phyloP scores from a whole-genome alignment of 2,888 invertebrate species.

The Mycalesis mineus region DNA sequence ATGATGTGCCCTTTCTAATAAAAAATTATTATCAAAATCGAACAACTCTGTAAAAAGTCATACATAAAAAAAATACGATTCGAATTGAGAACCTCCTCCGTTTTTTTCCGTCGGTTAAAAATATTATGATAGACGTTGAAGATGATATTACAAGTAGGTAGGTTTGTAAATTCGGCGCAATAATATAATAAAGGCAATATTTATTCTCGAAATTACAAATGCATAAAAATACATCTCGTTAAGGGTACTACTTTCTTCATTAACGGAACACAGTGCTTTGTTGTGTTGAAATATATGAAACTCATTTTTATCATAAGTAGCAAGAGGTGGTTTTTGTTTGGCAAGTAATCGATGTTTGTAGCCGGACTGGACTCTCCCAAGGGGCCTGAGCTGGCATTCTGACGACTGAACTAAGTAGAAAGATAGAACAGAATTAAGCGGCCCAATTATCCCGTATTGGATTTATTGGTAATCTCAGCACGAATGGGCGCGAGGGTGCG shows the following conservation, averaged over 20 bases:
- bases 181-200: background rate
- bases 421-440: constrained; percentile 79
- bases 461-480: constrained; percentile 79
- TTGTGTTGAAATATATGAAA: constrained; percentile 46
- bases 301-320: constrained; percentile 46
- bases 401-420: constrained; percentile 79
- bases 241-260: constrained; percentile 62
- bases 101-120: too few relatives aligned
- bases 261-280: constrained; percentile 39
- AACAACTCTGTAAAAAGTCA: too few relatives aligned
- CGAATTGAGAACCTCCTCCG: too few relatives aligned
- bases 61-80: too few relatives aligned
- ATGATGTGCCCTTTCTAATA: too few relatives aligned
- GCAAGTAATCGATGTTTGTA: constrained; percentile 51
- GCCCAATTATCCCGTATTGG: constrained; percentile 79
- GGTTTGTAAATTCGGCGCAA: too few relatives aligned
- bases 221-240: constrained; percentile 52
- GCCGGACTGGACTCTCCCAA: constrained; percentile 69
- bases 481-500: constrained; percentile 78
- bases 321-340: constrained; percentile 58
- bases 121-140: too few relatives aligned
- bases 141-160: too few relatives aligned
- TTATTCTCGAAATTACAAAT: constrained; percentile 23
- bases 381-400: constrained; percentile 77
- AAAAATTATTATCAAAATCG: too few relatives aligned